Percentiles rank a stretch among this genome's conserved stretches.
phyloP scores from a whole-genome alignment of 1,140 invertebrate genomes.

The Sweltsa coloradensis region DNA sequence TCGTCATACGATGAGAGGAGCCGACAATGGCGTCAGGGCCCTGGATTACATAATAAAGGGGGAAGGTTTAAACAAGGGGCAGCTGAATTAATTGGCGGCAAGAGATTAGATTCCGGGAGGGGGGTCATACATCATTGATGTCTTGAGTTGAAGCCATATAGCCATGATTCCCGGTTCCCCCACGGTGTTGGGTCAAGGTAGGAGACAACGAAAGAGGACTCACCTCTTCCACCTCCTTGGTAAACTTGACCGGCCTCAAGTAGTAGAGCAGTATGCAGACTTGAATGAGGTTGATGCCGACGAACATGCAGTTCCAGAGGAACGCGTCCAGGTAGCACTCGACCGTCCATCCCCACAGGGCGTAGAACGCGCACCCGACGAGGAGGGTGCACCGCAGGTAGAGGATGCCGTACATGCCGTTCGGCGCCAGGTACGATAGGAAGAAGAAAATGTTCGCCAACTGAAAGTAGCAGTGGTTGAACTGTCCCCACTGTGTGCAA shows the following conservation, averaged over 20 bases:
- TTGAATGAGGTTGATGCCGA: slow-evolving; percentile 71
- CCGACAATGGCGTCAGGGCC: too few species aligned
- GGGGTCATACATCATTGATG: too few species aligned
- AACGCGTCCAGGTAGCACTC: slow-evolving; percentile 75
- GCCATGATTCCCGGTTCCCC: too few species aligned
- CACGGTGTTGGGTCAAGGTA: too few species aligned
- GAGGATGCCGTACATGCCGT: slow-evolving; percentile 62
- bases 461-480: slow-evolving; percentile 45
- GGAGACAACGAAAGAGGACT: too few species aligned
- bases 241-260: slow-evolving; percentile 69
- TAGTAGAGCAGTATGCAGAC: slow-evolving; percentile 67
- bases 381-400: slow-evolving; percentile 64
- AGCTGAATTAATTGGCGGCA: too few species aligned
- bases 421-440: slow-evolving; percentile 65
- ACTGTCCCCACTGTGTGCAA: slow-evolving; percentile 18
- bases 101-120: too few species aligned
- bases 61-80: too few species aligned
- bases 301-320: slow-evolving; percentile 74
- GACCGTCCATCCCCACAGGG: slow-evolving; percentile 71
- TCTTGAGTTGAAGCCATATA: too few species aligned
- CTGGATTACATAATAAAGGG: too few species aligned
- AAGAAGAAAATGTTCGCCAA: slow-evolving; percentile 72
- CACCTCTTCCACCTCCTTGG: slow-evolving; percentile 74
- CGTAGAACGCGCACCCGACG: slow-evolving; percentile 62
- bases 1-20: too few species aligned